phyloP scores from a whole-genome alignment of 2,888 invertebrate species.

The Panzeria rudis region DNA sequence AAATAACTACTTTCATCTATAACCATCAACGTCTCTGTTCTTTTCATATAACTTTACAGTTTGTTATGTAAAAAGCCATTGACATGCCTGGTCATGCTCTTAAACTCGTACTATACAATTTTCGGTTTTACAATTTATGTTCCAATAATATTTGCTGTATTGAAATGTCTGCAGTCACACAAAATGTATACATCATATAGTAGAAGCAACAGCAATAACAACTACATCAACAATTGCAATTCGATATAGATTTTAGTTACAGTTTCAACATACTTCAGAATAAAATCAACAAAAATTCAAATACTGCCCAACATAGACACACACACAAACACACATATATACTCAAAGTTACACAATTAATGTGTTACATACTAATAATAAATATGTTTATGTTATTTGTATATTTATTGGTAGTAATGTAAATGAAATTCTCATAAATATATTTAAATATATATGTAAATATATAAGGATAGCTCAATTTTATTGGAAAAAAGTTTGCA shows the following conservation, averaged over 20 bases:
- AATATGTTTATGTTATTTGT: constrained; percentile 29
- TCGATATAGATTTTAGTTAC: constrained; percentile 63
- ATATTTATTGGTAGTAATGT: constrained; percentile 28
- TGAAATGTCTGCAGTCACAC: constrained; percentile 64
- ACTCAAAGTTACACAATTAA: constrained; percentile 19
- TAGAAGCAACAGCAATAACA: constrained; percentile 27
- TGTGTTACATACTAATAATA: constrained; percentile 43
- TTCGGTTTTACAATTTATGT: constrained; percentile 70
- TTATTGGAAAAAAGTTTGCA: neutral
- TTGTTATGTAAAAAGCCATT: constrained; percentile 66
- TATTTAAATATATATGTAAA: neutral
- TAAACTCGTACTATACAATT: constrained; percentile 62
- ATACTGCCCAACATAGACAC: neutral
- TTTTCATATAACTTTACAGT: neutral
- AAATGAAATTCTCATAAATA: neutral
- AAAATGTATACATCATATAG: constrained; percentile 25
- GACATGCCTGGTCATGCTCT: constrained; percentile 72
- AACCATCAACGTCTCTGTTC: constrained; percentile 21
- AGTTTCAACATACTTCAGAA: constrained; percentile 59
- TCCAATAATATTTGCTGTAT: constrained; percentile 68
- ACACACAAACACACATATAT: constrained; percentile 1
- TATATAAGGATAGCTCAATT: neutral
- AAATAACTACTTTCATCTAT: no score
- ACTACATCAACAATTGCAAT: constrained; percentile 35
- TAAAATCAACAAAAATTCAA: constrained; percentile 60